phyloP scores from a whole-genome alignment of 2,113 vertebrate genomes.

The Seriola aureovittata region DNA sequence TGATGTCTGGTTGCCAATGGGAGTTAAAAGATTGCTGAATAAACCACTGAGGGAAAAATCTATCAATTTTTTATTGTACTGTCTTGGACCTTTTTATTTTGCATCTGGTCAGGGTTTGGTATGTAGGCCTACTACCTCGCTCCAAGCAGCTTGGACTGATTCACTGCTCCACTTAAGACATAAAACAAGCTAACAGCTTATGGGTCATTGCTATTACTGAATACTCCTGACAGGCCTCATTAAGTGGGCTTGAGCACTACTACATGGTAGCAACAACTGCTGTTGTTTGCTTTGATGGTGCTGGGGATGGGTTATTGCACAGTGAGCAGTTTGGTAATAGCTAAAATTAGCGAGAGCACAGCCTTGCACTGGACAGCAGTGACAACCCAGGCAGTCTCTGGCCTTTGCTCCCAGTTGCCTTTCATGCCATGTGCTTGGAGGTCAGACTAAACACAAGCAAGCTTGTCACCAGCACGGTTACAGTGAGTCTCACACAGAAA shows the following conservation, averaged over 20 bases:
- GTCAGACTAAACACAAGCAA: slow-evolving; percentile 9
- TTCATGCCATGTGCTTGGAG: slow-evolving; percentile 2
- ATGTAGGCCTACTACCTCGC: background rate
- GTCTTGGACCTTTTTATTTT: slow-evolving; percentile 3
- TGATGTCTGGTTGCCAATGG: slow-evolving; percentile 17
- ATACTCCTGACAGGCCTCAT: slow-evolving; percentile 42
- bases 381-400: slow-evolving; percentile 1
- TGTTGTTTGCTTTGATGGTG: slow-evolving; percentile 31
- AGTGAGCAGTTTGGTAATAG: slow-evolving; percentile 15
- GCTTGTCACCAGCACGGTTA: slow-evolving; percentile 2
- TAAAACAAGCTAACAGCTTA: slow-evolving; percentile 30
- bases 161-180: slow-evolving; percentile 31
- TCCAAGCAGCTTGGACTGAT: slow-evolving; percentile 8
- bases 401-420: slow-evolving; percentile 29
- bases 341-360: slow-evolving; percentile 5
- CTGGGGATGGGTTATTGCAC: slow-evolving; percentile 22
- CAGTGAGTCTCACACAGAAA: background rate
- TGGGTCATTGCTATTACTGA: slow-evolving; percentile 25
- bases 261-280: slow-evolving; percentile 19
- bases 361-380: background rate
- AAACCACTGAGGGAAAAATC: slow-evolving; percentile 27
- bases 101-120: slow-evolving; percentile 6
- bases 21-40: slow-evolving; percentile 37
- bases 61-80: slow-evolving; percentile 29
- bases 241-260: slow-evolving; percentile 30